phyloP scores from a whole-genome alignment of 2,113 vertebrate genomes.

The Zosterops hypoxanthus region DNA sequence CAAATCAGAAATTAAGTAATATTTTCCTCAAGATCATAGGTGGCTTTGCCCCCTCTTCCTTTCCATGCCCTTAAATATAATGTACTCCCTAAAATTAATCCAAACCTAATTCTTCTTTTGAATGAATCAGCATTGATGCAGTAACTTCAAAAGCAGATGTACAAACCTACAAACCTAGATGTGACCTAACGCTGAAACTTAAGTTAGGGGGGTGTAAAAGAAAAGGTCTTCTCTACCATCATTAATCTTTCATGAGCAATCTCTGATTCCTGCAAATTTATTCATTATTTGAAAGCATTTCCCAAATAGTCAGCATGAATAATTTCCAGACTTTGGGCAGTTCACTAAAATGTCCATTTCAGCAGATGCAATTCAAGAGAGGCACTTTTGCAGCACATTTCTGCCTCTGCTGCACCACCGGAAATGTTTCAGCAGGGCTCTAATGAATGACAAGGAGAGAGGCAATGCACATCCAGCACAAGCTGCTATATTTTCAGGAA shows the following conservation, averaged over 20 bases:
- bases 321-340: slow-evolving; percentile 25
- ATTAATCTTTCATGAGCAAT: slow-evolving; percentile 31
- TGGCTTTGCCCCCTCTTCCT: background rate
- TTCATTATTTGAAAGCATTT: slow-evolving; percentile 45
- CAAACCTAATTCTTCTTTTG: background rate
- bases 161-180: background rate
- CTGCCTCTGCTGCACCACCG: background rate
- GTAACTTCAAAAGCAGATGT: background rate
- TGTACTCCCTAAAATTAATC: background rate
- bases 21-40: background rate
- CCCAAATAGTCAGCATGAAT: slow-evolving; percentile 18
- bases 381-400: background rate
- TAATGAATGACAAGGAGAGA: background rate
- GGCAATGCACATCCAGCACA: background rate
- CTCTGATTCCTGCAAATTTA: background rate
- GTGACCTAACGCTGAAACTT: background rate
- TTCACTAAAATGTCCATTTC: background rate
- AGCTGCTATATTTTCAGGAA: background rate
- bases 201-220: background rate
- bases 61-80: background rate
- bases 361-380: background rate
- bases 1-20: background rate
- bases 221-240: background rate
- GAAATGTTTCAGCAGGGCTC: background rate
- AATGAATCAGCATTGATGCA: background rate